These are phyloP conservation scores for Prorops nasuta DNA, from an alignment of 1,140 invertebrate genomes.

Conservation along the genomic window DNA sequence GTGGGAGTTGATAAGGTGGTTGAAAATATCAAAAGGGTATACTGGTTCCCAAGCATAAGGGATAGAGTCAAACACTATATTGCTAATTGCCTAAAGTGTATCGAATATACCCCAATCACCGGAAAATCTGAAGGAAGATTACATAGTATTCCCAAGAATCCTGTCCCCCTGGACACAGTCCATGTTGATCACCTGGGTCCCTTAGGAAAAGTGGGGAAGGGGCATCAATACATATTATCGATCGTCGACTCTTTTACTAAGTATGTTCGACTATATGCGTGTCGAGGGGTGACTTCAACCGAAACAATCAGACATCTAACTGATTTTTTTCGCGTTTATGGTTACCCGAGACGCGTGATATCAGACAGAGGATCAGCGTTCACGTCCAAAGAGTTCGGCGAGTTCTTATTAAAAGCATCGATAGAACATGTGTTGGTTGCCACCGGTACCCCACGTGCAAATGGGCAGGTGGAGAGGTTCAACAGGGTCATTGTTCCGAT, in stretches of 20 bases:
- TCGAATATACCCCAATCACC: neutral
- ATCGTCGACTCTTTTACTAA: too few species aligned
- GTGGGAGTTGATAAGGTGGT: neutral
- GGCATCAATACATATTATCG: constrained; percentile 28
- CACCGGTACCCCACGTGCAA: constrained; percentile 10
- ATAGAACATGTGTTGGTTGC: constrained; percentile 13
- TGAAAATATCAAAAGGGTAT: neutral
- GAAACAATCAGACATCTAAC: too few species aligned
- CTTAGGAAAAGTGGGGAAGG: too few species aligned
- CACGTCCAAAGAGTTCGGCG: constrained; percentile 15
- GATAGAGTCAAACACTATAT: neutral
- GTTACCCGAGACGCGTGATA: constrained; percentile 11
- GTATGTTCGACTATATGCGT: too few species aligned
- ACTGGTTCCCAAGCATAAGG: neutral
- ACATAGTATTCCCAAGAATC: too few species aligned
- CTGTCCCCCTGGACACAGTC: constrained; percentile 20
- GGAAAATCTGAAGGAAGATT: neutral
- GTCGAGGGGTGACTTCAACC: too few species aligned
- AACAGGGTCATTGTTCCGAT: too few species aligned
- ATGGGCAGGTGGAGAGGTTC: constrained; percentile 9
- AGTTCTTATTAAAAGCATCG: constrained; percentile 13
- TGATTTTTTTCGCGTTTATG: too few species aligned
- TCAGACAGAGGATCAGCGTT: constrained; percentile 21
- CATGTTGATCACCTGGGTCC: too few species aligned
- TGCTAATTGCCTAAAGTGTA: neutral